These are phyloP conservation scores for Nibea albiflora DNA, from an alignment of 2,113 vertebrate species.

Conservation along the genomic window DNA sequence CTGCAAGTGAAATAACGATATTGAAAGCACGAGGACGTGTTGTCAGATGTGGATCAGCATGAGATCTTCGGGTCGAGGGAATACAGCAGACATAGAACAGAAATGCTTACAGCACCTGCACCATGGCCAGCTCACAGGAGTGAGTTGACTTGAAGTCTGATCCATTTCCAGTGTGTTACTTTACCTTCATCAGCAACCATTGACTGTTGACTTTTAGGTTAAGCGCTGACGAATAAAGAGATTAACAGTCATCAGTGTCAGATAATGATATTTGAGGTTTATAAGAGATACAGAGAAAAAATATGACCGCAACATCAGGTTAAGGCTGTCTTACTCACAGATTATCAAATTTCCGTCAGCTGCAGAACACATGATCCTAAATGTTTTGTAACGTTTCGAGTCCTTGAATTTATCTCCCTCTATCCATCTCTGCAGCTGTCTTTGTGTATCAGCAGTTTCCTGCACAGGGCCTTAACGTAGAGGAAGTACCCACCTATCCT, in stretches of 20 bases:
- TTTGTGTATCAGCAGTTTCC: constrained; percentile 62
- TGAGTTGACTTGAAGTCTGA: background rate
- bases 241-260: background rate
- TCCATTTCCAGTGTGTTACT: constrained; percentile 1
- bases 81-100: background rate
- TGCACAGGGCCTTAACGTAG: constrained; percentile 15
- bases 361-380: too few relatives aligned
- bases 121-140: background rate
- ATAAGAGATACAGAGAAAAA: background rate
- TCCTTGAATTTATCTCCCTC: constrained; percentile 9
- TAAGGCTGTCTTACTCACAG: background rate
- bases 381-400: background rate
- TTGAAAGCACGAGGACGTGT: constrained; percentile 14
- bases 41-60: constrained; percentile 37
- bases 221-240: background rate
- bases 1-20: background rate
- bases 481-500: constrained; percentile 79
- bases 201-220: constrained; percentile 13
- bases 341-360: too few relatives aligned
- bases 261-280: background rate
- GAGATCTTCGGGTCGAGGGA: constrained; percentile 13
- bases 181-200: background rate
- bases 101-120: constrained; percentile 15
- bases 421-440: constrained; percentile 18
- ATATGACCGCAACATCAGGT: background rate